Percentiles rank a stretch among this genome's conserved stretches.
Conservation (phyloP, 30 jellyfish, hydroid and myxozoan genomes). For the Mastigias papua region DNA sequence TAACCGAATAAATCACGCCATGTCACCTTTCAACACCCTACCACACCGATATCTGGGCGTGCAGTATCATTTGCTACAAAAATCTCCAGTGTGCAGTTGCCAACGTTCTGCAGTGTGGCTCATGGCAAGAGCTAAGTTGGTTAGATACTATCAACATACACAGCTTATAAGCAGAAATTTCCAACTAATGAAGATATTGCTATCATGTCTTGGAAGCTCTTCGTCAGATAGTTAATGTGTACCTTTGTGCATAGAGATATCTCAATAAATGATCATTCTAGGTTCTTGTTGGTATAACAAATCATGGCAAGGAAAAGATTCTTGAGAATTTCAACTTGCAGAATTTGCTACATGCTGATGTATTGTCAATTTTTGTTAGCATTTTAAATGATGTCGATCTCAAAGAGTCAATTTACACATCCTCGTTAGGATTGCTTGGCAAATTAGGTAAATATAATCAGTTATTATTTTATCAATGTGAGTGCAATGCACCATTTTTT, state of each 20-base stretch:
- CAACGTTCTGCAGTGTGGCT: too few species aligned
- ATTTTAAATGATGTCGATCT: constrained; percentile 40
- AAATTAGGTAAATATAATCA: constrained; percentile 33
- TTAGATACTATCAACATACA: too few species aligned
- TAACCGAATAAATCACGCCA: too few species aligned
- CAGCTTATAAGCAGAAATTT: not conserved
- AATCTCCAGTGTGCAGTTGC: too few species aligned
- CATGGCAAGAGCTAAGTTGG: too few species aligned
- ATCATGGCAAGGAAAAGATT: constrained; percentile 20
- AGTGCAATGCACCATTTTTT: too few species aligned
- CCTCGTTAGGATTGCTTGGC: constrained; percentile 31
- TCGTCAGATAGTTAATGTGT: too few species aligned
- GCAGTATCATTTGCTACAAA: too few species aligned
- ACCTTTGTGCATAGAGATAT: not conserved
- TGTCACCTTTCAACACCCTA: too few species aligned
- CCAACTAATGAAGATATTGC: not conserved
- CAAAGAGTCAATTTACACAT: constrained; percentile 21
- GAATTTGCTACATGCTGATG: constrained; percentile 52
- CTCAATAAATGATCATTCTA: not conserved
- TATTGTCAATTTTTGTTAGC: constrained; percentile 54
- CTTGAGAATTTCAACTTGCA: constrained; percentile 25
- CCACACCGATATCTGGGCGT: too few species aligned
- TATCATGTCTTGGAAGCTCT: not conserved
- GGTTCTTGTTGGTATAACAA: constrained; percentile 57
- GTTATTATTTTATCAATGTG: not conserved